A percentile compares a stretch with the other conserved stretches of the same genome.
Conservation (phyloP, 2,888 invertebrate genomes). For the Diploptera punctata region DNA sequence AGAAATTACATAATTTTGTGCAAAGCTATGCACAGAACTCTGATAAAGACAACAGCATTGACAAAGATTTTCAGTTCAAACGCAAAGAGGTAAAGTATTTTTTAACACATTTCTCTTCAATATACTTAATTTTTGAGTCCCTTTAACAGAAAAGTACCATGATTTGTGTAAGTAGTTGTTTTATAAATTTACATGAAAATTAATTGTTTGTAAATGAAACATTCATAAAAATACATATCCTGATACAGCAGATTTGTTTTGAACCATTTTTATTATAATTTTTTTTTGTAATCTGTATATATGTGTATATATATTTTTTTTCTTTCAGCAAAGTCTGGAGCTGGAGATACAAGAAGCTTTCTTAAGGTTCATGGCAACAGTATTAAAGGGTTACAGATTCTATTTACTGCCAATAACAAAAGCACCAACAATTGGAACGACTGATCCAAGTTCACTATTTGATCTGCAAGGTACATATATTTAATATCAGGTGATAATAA, state of each 20-base stretch:
- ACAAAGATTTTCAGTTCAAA: constrained; percentile 81
- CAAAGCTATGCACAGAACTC: constrained; percentile 39
- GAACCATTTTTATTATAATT: too few relatives aligned
- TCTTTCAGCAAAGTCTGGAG: constrained; percentile 79
- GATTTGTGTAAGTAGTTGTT: too few relatives aligned
- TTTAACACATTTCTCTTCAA: too few relatives aligned
- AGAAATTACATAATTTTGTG: constrained; percentile 53
- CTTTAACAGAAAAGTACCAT: too few relatives aligned
- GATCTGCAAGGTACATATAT: constrained; percentile 73
- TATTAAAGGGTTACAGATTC: constrained; percentile 87
- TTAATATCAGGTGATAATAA: too few relatives aligned
- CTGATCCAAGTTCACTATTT: constrained; percentile 94
- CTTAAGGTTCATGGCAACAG: constrained; percentile 91
- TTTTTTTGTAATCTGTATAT: too few relatives aligned
- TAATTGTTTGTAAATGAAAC: too few relatives aligned
- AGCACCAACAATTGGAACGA: constrained; percentile 92
- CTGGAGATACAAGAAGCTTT: constrained; percentile 97
- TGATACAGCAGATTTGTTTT: too few relatives aligned
- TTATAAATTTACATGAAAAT: too few relatives aligned
- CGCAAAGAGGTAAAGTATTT: constrained; percentile 82
- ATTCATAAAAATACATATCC: too few relatives aligned
- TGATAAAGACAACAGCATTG: constrained; percentile 65
- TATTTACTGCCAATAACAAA: constrained; percentile 92
- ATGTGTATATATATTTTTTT: too few relatives aligned
- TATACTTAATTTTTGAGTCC: too few relatives aligned